Percentiles rank a stretch among this genome's conserved stretches.
phyloP scores from a whole-genome alignment of 2,888 invertebrate genomes.

The Sminthurinus aureus region DNA sequence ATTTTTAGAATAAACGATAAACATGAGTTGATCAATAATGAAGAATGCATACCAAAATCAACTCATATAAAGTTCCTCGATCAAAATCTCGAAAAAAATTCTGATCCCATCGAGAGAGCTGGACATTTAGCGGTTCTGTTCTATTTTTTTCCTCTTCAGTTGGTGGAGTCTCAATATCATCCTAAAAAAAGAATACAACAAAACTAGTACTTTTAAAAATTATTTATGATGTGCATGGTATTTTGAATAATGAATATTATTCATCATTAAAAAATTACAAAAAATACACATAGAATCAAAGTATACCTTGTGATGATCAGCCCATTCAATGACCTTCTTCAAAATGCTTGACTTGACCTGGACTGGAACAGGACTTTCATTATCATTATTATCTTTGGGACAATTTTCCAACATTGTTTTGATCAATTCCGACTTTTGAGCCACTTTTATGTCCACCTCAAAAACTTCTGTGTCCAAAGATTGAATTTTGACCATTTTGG shows the following conservation, averaged over 20 bases:
- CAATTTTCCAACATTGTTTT: constrained; percentile 95
- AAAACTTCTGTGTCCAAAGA: constrained; percentile 96
- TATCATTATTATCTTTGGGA: constrained; percentile 89
- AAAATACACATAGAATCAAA: no score
- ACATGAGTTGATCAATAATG: neutral
- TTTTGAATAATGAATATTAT: no score
- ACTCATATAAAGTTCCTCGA: constrained; percentile 94
- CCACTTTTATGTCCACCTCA: constrained; percentile 95
- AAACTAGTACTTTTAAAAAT: constrained; percentile 4
- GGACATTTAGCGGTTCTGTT: constrained; percentile 95
- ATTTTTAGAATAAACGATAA: neutral
- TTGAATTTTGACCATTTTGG: constrained; percentile 88
- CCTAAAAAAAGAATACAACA: constrained; percentile 62
- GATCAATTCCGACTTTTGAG: constrained; percentile 96
- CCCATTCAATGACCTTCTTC: constrained; percentile 91
- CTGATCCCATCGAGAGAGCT: constrained; percentile 99
- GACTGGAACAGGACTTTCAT: constrained; percentile 93
- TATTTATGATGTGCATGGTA: no score
- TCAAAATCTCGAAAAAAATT: constrained; percentile 97
- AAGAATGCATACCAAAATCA: constrained; percentile 73
- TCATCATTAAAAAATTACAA: no score
- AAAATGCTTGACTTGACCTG: constrained; percentile 97
- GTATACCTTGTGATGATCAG: constrained; percentile 80
- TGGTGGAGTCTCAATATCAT: constrained; percentile 88
- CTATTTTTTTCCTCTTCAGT: constrained; percentile 97